These are phyloP conservation scores for Napeogenes sylphis DNA, from an alignment of 2,888 invertebrate genomes.

Conservation along the genomic window DNA sequence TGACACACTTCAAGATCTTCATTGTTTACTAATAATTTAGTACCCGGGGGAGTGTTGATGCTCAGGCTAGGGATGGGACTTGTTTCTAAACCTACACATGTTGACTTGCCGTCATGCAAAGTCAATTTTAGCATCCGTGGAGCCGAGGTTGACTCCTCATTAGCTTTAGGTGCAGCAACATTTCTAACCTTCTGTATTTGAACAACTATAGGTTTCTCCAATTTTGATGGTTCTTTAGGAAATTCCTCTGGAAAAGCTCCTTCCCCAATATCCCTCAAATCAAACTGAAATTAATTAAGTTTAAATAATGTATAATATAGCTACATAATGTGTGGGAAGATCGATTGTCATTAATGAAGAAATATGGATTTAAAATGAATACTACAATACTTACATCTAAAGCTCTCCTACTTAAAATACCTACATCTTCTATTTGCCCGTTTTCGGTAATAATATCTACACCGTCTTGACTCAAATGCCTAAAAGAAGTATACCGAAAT, in stretches of 20 bases:
- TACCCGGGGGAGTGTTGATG: conserved; percentile 92
- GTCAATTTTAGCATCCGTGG: conserved; percentile 91
- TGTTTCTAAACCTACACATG: conserved; percentile 87
- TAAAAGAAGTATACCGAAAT: conserved; percentile 58
- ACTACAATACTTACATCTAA: conserved; percentile 80
- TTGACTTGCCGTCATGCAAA: conserved; percentile 89
- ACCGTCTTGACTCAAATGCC: conserved; percentile 86
- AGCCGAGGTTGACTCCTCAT: conserved; percentile 89
- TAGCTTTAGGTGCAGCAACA: conserved; percentile 92
- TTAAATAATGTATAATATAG: conserved; percentile 10
- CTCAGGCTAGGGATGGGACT: conserved; percentile 83
- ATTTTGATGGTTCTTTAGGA: conserved; percentile 74
- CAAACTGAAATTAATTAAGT: conserved; percentile 74
- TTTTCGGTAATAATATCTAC: conserved; percentile 81
- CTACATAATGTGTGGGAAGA: conserved; percentile 8
- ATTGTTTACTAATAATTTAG: conserved; percentile 81
- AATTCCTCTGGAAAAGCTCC: conserved; percentile 84
- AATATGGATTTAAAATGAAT: conserved; percentile 29
- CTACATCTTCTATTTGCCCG: conserved; percentile 79
- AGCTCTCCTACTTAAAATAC: conserved; percentile 80
- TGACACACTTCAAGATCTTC: conserved; percentile 78
- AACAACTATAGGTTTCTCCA: conserved; percentile 82
- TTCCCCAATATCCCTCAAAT: conserved; percentile 89
- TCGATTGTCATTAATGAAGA: conserved; percentile 15
- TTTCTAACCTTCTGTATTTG: conserved; percentile 94